These are phyloP conservation scores for Mus spicilegus DNA, from an alignment of 2,113 vertebrate species.

Conservation along the genomic window DNA sequence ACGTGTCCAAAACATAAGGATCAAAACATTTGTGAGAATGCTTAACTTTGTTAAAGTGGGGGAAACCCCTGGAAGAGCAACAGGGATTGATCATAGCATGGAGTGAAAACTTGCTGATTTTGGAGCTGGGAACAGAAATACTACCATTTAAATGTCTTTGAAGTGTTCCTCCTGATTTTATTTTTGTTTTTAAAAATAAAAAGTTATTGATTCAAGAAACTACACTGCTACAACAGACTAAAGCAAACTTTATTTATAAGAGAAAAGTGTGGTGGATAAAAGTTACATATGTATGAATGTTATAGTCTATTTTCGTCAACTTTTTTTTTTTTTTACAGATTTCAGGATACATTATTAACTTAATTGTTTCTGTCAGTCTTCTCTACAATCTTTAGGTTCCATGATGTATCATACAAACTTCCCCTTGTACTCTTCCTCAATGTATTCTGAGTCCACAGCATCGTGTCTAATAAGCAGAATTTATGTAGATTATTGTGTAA, in stretches of 20 bases:
- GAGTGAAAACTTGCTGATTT: background rate
- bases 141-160: background rate
- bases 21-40: background rate
- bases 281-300: background rate
- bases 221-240: background rate
- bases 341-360: background rate
- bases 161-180: background rate
- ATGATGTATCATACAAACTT: background rate
- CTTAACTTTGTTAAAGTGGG: background rate
- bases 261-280: background rate
- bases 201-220: background rate
- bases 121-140: background rate
- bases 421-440: background rate
- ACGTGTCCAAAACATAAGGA: background rate
- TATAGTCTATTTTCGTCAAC: background rate
- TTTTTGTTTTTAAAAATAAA: slow-evolving; percentile 7
- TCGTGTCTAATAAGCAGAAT: background rate
- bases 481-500: background rate
- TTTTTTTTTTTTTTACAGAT: background rate
- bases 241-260: background rate
- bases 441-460: background rate
- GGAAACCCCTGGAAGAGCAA: accelerated
- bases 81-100: accelerated
- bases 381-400: background rate
- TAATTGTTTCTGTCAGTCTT: background rate